A percentile compares a stretch with the other conserved stretches of the same genome.
phyloP scores from a whole-genome alignment of 2,888 invertebrate species.

The Antheraea yamamai region DNA sequence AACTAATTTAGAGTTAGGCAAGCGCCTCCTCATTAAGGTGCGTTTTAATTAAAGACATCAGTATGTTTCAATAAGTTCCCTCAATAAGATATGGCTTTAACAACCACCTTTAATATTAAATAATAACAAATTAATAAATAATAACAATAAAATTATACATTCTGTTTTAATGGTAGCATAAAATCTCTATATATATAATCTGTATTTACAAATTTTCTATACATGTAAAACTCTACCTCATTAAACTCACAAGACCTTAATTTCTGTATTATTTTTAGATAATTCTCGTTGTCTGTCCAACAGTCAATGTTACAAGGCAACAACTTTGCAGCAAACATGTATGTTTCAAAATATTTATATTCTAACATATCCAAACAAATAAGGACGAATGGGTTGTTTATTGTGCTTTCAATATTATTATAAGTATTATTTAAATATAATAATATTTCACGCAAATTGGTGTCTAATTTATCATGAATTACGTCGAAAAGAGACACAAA shows the following conservation, averaged over 20 bases:
- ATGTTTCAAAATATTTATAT: constrained; percentile 30
- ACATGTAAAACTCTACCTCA: constrained; percentile 39
- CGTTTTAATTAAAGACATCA: no score
- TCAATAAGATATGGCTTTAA: no score
- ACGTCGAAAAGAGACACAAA: background rate
- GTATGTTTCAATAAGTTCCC: no score
- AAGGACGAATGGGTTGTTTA: constrained; percentile 25
- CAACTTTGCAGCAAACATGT: constrained; percentile 39
- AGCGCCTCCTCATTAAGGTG: no score
- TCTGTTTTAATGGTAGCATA: background rate
- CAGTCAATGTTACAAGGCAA: constrained; percentile 30
- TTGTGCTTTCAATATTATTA: background rate
- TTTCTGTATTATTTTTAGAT: constrained; percentile 30
- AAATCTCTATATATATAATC: constrained; percentile 27
- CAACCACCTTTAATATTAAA: no score
- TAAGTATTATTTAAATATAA: background rate
- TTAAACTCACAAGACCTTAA: constrained; percentile 34
- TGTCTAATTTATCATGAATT: background rate
- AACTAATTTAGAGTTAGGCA: no score
- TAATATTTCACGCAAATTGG: background rate
- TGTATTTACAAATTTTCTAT: constrained; percentile 34
- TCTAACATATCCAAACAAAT: constrained; percentile 22
- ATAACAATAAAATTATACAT: background rate
- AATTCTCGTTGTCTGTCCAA: constrained; percentile 25
- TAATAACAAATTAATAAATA: background rate